Percentiles rank a stretch among this genome's conserved stretches.
Conservation (phyloP, 1,140 invertebrate genomes). For the Nebria ingens region DNA sequence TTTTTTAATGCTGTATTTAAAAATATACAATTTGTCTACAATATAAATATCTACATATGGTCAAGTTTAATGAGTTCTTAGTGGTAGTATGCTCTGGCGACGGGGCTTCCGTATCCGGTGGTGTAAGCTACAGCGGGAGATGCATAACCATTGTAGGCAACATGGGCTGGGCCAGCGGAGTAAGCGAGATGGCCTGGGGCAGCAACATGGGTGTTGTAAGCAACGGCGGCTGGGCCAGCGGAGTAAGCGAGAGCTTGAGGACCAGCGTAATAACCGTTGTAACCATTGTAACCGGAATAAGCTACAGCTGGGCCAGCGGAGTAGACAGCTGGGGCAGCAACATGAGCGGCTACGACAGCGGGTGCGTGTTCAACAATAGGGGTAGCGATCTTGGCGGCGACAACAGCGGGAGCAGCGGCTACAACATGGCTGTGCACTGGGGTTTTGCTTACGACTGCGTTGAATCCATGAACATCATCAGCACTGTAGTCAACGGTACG, state of each 20-base stretch:
- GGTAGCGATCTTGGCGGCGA: slow-evolving; percentile 34
- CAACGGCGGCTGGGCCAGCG: slow-evolving; percentile 25
- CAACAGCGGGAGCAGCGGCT: slow-evolving; percentile 32
- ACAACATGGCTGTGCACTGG: slow-evolving; percentile 21
- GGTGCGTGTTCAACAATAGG: slow-evolving; percentile 34
- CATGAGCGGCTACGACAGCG: slow-evolving; percentile 7
- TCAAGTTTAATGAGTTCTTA: neutral
- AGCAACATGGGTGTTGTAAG: slow-evolving; percentile 6
- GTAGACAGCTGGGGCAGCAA: slow-evolving; percentile 18
- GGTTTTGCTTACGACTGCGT: slow-evolving; percentile 29
- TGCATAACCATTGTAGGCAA: slow-evolving; percentile 13
- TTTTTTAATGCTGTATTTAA: neutral
- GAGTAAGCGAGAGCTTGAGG: slow-evolving; percentile 25
- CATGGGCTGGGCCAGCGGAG: slow-evolving; percentile 24
- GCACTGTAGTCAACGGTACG: slow-evolving; percentile 53
- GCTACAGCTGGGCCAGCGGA: slow-evolving; percentile 18
- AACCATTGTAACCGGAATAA: slow-evolving; percentile 25
- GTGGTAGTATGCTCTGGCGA: neutral
- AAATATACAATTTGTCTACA: neutral
- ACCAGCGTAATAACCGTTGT: slow-evolving; percentile 6
- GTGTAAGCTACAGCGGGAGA: slow-evolving; percentile 13
- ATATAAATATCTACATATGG: slow-evolving; percentile 8
- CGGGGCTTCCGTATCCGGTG: neutral
- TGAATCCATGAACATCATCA: slow-evolving; percentile 39
- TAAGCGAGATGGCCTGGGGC: slow-evolving; percentile 25